Evolutionary conservation across 2,113 vertebrate genomes (phyloP).

Genomic region (Siniperca knerii): DNA sequence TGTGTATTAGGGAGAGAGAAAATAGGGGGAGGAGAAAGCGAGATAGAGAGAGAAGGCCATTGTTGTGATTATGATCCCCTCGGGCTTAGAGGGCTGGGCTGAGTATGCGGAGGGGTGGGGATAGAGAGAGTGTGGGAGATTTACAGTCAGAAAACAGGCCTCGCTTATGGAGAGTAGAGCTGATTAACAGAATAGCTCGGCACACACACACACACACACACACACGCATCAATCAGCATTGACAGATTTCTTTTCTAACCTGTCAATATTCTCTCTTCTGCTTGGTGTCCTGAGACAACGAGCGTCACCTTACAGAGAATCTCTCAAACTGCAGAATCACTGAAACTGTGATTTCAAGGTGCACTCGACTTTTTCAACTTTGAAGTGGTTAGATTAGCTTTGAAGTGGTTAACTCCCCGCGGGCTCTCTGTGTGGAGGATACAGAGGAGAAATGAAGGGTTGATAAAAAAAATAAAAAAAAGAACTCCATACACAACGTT

Average conservation of each 20-base stretch:
- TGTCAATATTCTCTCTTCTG: neutral
- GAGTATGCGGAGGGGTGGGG: slow-evolving; percentile 41
- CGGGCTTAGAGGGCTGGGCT: slow-evolving; percentile 56
- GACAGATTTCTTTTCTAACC: slow-evolving; percentile 24
- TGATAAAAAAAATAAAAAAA: slow-evolving; percentile 10
- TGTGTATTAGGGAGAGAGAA: slow-evolving; percentile 44
- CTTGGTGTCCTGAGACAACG: slow-evolving; percentile 24
- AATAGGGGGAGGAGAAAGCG: slow-evolving; percentile 32
- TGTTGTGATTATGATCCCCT: slow-evolving; percentile 76
- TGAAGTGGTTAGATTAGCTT: slow-evolving; percentile 28
- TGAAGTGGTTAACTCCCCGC: slow-evolving; percentile 38
- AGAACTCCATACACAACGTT: neutral
- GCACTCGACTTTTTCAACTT: slow-evolving; percentile 15
- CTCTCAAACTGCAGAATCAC: slow-evolving; percentile 31
- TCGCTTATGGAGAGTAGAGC: slow-evolving; percentile 53
- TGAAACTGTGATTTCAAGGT: slow-evolving; percentile 1
- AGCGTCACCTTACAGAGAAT: neutral
- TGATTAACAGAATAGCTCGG: slow-evolving; percentile 59
- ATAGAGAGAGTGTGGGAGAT: slow-evolving; percentile 58
- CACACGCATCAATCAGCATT: slow-evolving; percentile 48
- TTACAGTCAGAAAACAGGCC: slow-evolving; percentile 66
- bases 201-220: neutral
- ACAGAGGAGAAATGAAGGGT: slow-evolving; percentile 8
- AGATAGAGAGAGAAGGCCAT: slow-evolving; percentile 68
- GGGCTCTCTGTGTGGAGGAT: slow-evolving; percentile 28